Base-by-base conservation (phyloP, 1,140 invertebrate genomes). In the Liolophura sinensis region DNA sequence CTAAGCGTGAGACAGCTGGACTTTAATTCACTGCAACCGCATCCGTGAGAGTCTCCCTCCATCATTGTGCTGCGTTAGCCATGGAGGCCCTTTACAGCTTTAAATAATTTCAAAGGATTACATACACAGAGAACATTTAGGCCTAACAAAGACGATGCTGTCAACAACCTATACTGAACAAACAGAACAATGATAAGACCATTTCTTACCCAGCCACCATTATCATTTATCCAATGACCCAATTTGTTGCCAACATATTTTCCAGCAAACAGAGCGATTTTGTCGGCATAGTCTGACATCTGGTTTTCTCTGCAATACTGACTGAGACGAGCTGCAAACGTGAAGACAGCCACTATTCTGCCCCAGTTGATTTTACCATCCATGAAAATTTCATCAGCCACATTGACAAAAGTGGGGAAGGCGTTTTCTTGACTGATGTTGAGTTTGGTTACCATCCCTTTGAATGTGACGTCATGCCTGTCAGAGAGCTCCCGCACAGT, bases 321-420 rank as follows among this genome's bases (percentile, higher is more conserved):
- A 0, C 87, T 86, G 15, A 89, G 73, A 63, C 88, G 84, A 40
- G 87, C 86, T 76, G 87, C 88, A 76, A 89, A 89, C 14, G 88
- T 87, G 72, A 88, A 89, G 4, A 89, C 82, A 66, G 87, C 87
- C n/a, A 89, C 85, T 56, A 89, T 87, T 70, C 88, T 85, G 11
- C 88, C 87, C 88, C 88, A 89, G 65, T 88, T 89, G 56, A 88
- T 84, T 61, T 81, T 75, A 60, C 76, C 75, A 72, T 88, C 82
- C 67, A 83, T 81, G 76, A 89, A 89, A 15, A 89, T 79, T 78
- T 89, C 87, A 75, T 89, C 86, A n/a, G 87, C 87, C 31, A 89
- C 86, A 56, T 82, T 85, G 46, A 84, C 84, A 74, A 89, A 89
- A 51, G 87, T 86, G 56, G 86, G 80, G 70, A 88, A 88, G 16